Conservation (phyloP, 2,888 invertebrate genomes). For the Dryocosmus kuriphilus region DNA sequence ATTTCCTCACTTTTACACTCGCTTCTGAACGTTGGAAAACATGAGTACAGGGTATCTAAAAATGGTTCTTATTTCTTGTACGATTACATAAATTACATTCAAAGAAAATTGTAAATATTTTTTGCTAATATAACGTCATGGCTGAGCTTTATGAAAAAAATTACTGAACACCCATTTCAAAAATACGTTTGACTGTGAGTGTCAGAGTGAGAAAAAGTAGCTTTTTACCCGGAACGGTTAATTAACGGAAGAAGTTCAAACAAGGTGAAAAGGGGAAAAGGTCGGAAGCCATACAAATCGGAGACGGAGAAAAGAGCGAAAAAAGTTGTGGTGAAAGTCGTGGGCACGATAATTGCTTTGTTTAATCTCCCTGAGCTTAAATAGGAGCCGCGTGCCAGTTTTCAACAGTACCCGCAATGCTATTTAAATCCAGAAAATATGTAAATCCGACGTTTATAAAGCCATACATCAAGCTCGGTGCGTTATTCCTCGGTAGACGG, state of each 20-base stretch:
- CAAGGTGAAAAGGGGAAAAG: slow-evolving; percentile 6
- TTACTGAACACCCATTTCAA: not conserved
- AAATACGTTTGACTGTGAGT: not conserved
- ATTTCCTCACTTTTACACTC: not conserved
- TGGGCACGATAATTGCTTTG: slow-evolving; percentile 31
- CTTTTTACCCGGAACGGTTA: not conserved
- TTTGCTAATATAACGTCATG: no score
- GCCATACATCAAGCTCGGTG: slow-evolving; percentile 61
- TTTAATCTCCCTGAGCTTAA: slow-evolving; percentile 20
- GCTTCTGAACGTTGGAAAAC: not conserved
- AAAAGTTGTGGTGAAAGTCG: slow-evolving; percentile 13
- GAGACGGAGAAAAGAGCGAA: not conserved
- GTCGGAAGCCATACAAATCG: not conserved
- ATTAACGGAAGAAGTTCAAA: slow-evolving; percentile 23
- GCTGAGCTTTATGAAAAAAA: not conserved
- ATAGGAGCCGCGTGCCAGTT: slow-evolving; percentile 60
- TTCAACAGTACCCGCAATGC: slow-evolving; percentile 54
- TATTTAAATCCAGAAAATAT: slow-evolving; percentile 65
- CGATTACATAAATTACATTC: not conserved
- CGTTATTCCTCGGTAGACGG: slow-evolving; percentile 35
- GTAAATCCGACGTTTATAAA: slow-evolving; percentile 67
- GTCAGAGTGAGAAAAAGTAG: not conserved
- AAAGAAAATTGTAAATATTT: not conserved
- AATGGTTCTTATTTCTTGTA: not conserved
- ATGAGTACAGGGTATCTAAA: no score